Percentiles rank a stretch among this genome's conserved stretches.
Conservation (phyloP, 2,888 invertebrate genomes). For the Tryphoninae sp. region DNA sequence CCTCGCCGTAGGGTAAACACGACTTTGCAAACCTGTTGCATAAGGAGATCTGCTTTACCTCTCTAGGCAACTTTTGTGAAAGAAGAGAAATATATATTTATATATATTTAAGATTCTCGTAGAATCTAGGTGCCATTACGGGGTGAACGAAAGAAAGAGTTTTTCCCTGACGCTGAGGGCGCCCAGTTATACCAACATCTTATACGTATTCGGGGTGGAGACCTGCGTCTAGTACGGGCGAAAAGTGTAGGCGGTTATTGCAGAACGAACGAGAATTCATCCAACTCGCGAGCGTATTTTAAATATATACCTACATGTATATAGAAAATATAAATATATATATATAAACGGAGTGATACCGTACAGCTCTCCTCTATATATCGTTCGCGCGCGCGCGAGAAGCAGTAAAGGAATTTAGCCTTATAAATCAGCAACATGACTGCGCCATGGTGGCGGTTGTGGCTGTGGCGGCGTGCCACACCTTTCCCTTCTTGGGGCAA, state of each 20-base stretch:
- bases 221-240: constrained; percentile 24
- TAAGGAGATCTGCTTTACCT: constrained; percentile 47
- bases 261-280: constrained; percentile 43
- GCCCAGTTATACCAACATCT: constrained; percentile 3
- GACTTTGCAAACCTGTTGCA: constrained; percentile 55
- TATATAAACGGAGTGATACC: constrained; percentile 23
- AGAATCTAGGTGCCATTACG: constrained; percentile 7
- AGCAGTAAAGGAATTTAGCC: constrained; percentile 79
- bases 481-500: constrained; percentile 82
- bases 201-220: constrained; percentile 2
- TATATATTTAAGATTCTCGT: neutral
- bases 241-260: constrained; percentile 54
- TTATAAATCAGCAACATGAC: constrained; percentile 81
- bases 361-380: constrained; percentile 27
- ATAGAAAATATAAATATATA: constrained; percentile 16
- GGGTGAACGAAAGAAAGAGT: constrained; percentile 45
- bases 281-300: constrained; percentile 41
- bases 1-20: constrained; percentile 58
- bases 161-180: constrained; percentile 48
- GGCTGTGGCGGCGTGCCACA: constrained; percentile 75
- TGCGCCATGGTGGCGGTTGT: constrained; percentile 68
- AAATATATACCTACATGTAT: constrained; percentile 24
- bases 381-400: constrained; percentile 40
- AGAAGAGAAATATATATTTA: constrained; percentile 24
- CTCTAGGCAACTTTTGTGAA: constrained; percentile 25